These are phyloP conservation scores for Choreutis nemorana DNA, from an alignment of 2,888 invertebrate species.

Conservation along the genomic window DNA sequence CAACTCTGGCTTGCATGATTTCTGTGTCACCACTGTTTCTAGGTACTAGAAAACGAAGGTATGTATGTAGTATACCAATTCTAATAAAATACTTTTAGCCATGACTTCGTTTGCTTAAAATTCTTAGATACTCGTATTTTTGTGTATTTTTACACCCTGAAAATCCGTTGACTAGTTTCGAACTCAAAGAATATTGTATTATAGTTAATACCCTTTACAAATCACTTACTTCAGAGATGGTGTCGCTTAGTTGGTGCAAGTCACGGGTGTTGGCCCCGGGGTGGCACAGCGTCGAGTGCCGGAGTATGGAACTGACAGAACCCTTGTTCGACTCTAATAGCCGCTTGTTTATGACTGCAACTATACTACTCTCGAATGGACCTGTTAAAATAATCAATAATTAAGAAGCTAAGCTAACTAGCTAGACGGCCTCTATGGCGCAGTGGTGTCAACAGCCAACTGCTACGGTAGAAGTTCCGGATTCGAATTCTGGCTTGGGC, in stretches of 20 bases:
- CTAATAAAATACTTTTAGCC: neutral
- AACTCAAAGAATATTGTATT: no score
- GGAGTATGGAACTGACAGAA: constrained; percentile 55
- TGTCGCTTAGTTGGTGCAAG: constrained; percentile 75
- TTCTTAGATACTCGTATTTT: no score
- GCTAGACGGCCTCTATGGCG: no score
- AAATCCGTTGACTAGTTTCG: no score
- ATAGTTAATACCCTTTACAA: constrained; percentile 1
- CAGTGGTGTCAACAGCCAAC: no score
- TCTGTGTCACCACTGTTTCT: constrained; percentile 74
- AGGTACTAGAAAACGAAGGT: constrained; percentile 68
- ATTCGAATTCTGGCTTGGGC: no score
- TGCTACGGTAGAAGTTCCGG: no score
- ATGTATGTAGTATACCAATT: neutral
- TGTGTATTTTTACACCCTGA: neutral
- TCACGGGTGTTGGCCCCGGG: constrained; percentile 75
- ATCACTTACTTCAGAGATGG: constrained; percentile 73
- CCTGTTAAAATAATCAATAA: constrained; percentile 20
- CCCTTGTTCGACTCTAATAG: constrained; percentile 51
- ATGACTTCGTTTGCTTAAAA: no score
- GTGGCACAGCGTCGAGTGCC: constrained; percentile 80
- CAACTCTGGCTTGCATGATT: constrained; percentile 72
- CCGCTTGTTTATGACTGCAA: constrained; percentile 60
- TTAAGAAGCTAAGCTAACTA: no score
- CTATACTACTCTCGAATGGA: constrained; percentile 38